Conservation (phyloP, 2,797 vertebrate species). For the Coilia nasus region DNA sequence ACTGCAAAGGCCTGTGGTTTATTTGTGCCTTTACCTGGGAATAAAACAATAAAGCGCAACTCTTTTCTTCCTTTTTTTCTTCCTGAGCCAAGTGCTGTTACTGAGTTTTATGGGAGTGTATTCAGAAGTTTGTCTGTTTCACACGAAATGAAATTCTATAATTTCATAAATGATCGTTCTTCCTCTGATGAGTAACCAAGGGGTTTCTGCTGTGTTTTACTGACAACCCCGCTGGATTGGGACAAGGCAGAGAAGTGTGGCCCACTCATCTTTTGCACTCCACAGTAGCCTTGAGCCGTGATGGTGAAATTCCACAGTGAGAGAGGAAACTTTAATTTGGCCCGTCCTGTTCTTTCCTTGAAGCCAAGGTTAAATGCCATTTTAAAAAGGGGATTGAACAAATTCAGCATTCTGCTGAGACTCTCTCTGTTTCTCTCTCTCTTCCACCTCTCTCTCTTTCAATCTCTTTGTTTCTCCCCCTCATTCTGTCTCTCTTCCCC, state of each 20-base stretch:
- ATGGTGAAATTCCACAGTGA: neutral
- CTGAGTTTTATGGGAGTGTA: neutral
- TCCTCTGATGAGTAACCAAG: neutral
- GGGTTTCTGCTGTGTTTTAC: neutral
- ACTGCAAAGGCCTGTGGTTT: too few species aligned
- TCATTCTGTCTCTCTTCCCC: too few species aligned
- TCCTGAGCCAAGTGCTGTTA: neutral
- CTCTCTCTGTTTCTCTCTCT: neutral
- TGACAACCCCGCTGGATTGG: neutral
- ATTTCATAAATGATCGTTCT: neutral
- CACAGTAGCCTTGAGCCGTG: neutral
- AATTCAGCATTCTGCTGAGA: conserved; percentile 4
- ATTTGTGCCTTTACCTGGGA: neutral
- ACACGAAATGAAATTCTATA: neutral
- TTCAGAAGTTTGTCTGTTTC: neutral
- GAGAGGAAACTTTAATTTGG: neutral
- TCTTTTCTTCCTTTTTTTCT: neutral
- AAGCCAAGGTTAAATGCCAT: neutral
- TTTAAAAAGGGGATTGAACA: neutral
- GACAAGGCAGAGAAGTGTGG: neutral
- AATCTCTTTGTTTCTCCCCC: too few species aligned
- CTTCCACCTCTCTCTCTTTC: too few species aligned
- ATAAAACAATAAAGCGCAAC: neutral
- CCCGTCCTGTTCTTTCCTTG: neutral
- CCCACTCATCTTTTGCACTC: neutral